These are phyloP conservation scores for Stramonita haemastoma DNA, from an alignment of 2,888 invertebrate genomes.

Conservation along the genomic window DNA sequence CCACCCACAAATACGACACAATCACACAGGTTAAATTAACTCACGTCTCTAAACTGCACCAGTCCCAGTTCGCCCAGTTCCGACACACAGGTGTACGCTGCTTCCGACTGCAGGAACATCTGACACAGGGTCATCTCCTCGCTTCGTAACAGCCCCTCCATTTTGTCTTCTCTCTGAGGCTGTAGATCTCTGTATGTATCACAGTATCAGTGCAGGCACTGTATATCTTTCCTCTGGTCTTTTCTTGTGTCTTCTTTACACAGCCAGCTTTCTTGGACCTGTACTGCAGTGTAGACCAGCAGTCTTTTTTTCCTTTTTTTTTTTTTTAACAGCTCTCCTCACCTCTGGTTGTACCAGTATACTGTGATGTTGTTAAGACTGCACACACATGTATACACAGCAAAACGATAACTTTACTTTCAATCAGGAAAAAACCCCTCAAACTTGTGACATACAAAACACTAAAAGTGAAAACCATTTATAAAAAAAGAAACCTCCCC, in stretches of 20 bases:
- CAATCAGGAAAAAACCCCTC: too few species aligned
- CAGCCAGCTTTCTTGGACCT: background rate
- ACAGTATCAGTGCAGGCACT: background rate
- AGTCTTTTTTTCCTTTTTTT: too few species aligned
- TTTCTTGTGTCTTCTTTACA: background rate
- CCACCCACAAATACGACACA: too few species aligned
- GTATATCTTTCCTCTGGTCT: background rate
- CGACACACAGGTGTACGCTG: slow-evolving; percentile 94
- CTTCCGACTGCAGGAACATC: slow-evolving; percentile 96
- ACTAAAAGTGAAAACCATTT: too few species aligned
- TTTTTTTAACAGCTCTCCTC: too few species aligned
- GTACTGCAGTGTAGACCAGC: background rate
- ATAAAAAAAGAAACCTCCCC: too few species aligned
- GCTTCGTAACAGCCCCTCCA: slow-evolving; percentile 89
- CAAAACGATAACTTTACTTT: too few species aligned
- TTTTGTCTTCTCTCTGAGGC: slow-evolving; percentile 16
- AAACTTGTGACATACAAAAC: too few species aligned
- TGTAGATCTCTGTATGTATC: too few species aligned
- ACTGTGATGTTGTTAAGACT: too few species aligned
- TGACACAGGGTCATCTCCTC: slow-evolving; percentile 99
- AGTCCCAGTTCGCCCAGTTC: slow-evolving; percentile 95
- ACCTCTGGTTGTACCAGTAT: too few species aligned
- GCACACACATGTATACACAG: too few species aligned
- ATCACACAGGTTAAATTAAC: slow-evolving; percentile 74
- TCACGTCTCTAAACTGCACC: slow-evolving; percentile 96